Evolutionary conservation across 2,797 vertebrate species (phyloP).

Genomic region (Alcedo atthis): DNA sequence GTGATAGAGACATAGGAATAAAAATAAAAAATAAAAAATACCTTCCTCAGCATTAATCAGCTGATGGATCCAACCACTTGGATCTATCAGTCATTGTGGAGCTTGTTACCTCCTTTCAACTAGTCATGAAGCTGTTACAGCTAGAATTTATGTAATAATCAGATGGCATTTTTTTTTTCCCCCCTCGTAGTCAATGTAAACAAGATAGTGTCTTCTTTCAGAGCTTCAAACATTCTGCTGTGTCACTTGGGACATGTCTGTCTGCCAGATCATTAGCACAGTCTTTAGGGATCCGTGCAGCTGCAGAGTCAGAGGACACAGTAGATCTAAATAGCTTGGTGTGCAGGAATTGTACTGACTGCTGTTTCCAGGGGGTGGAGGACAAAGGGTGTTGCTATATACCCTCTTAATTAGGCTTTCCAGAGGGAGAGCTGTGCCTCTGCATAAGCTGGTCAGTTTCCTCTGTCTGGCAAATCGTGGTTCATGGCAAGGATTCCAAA

Average conservation of each 20-base stretch:
- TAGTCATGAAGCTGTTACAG: conserved; percentile 49
- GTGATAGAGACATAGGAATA: background rate
- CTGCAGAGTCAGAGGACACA: background rate
- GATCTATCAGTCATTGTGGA: conserved; percentile 44
- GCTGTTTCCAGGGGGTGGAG: background rate
- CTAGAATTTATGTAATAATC: conserved; percentile 56
- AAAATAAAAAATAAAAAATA: background rate
- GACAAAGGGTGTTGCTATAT: background rate
- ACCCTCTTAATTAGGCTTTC: background rate
- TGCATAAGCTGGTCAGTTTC: background rate
- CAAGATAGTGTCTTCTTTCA: conserved; percentile 56
- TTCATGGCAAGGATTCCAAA: conserved; percentile 8
- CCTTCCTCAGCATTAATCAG: background rate
- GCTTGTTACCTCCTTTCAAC: conserved; percentile 31
- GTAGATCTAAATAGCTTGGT: background rate
- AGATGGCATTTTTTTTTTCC: background rate
- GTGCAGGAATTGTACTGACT: background rate
- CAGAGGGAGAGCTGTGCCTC: background rate
- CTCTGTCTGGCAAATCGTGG: background rate
- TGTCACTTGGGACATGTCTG: conserved; percentile 31
- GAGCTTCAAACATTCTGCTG: conserved; percentile 15
- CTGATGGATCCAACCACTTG: background rate
- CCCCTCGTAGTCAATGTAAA: conserved; percentile 8
- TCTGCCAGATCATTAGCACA: conserved; percentile 32
- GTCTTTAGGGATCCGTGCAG: background rate